A percentile compares a stretch with the other conserved stretches of the same genome.
These are phyloP conservation scores for Fragum whitleyi DNA, from an alignment of 2,888 invertebrate genomes.

Conservation along the genomic window DNA sequence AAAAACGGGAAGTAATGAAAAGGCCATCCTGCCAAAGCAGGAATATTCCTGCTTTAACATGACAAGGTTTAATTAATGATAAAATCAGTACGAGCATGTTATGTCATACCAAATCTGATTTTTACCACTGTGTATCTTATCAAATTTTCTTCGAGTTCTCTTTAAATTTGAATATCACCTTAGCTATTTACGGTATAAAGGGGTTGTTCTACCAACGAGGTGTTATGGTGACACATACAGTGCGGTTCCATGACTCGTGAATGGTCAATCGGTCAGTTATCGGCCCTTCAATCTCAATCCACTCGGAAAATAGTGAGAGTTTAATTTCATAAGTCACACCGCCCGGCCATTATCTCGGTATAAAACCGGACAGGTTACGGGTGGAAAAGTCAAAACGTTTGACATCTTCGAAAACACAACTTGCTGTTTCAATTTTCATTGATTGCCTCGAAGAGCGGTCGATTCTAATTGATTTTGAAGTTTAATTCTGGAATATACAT, in stretches of 20 bases:
- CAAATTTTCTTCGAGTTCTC: too few species aligned
- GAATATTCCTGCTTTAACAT: too few species aligned
- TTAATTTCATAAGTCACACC: slow-evolving; percentile 70
- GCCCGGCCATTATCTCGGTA: slow-evolving; percentile 46
- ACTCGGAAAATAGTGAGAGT: slow-evolving; percentile 56
- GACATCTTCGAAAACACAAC: slow-evolving; percentile 19
- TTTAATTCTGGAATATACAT: background rate
- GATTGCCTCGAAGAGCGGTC: background rate
- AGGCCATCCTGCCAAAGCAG: too few species aligned
- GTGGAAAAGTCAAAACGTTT: slow-evolving; percentile 58
- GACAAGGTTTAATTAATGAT: too few species aligned
- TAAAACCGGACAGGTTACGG: slow-evolving; percentile 49
- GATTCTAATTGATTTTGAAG: background rate
- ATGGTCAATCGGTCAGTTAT: slow-evolving; percentile 14
- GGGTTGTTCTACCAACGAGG: slow-evolving; percentile 35
- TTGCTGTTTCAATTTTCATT: slow-evolving; percentile 7
- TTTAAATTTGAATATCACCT: too few species aligned
- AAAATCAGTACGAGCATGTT: too few species aligned
- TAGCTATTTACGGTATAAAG: background rate
- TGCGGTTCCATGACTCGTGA: slow-evolving; percentile 54
- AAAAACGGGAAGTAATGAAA: too few species aligned
- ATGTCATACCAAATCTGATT: too few species aligned
- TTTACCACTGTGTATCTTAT: too few species aligned
- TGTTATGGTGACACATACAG: slow-evolving; percentile 61
- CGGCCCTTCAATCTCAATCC: slow-evolving; percentile 5